Conservation (phyloP, 2,888 invertebrate genomes). For the Aplocera efformata region DNA sequence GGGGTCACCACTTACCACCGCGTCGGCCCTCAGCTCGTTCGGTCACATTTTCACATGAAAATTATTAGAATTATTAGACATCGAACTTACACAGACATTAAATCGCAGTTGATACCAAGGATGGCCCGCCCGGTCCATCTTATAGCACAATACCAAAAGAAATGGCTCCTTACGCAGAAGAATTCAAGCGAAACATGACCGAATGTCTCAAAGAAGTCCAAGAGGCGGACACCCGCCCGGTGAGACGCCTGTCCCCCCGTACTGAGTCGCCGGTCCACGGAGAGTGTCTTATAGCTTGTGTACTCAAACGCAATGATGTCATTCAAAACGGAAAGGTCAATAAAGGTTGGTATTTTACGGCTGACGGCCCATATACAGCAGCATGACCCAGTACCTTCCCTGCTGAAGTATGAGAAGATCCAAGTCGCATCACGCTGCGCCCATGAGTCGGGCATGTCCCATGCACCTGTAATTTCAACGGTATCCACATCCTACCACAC, state of each 20-base stretch:
- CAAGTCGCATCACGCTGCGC: too few species aligned
- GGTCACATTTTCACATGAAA: too few species aligned
- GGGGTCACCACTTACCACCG: too few species aligned
- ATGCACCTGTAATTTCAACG: too few species aligned
- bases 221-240: conserved; percentile 45
- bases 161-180: conserved; percentile 47
- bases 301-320: conserved; percentile 63
- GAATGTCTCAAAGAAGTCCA: conserved; percentile 70
- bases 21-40: too few species aligned
- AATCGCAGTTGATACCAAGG: conserved; percentile 27
- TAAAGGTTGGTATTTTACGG: conserved; percentile 48
- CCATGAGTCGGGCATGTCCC: too few species aligned
- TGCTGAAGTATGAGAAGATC: too few species aligned
- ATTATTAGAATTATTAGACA: too few species aligned
- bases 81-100: conserved; percentile 35
- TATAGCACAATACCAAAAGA: conserved; percentile 62
- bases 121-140: conserved; percentile 74
- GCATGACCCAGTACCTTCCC: too few species aligned
- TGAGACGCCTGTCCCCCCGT: conserved; percentile 59
- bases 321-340: conserved; percentile 60
- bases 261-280: conserved; percentile 64
- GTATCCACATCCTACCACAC: too few species aligned
- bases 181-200: conserved; percentile 66
- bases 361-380: neutral
- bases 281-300: conserved; percentile 69